Conservation (phyloP, 2,888 invertebrate genomes). For the Cataglyphis albicans region DNA sequence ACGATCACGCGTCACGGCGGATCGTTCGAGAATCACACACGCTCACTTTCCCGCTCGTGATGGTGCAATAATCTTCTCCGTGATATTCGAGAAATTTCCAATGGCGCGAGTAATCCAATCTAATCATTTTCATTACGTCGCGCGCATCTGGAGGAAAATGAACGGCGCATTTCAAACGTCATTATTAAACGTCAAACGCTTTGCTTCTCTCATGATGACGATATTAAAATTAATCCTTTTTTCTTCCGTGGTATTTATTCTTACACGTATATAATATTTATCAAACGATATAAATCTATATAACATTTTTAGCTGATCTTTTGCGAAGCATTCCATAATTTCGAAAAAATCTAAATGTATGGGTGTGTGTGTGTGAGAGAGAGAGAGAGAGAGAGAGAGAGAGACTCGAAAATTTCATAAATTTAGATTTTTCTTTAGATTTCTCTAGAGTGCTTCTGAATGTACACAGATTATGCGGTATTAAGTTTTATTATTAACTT, state of each 20-base stretch:
- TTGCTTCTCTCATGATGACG: too few species aligned
- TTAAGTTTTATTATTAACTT: neutral
- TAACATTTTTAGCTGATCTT: neutral
- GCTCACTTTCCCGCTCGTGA: neutral
- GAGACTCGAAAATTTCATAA: neutral
- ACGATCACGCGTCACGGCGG: neutral
- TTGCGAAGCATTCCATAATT: neutral
- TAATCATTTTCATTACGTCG: neutral
- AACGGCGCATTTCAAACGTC: neutral
- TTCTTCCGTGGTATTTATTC: neutral
- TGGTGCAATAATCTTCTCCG: too few species aligned
- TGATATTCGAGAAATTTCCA: slow-evolving; percentile 11
- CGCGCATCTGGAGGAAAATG: neutral
- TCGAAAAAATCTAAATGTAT: neutral
- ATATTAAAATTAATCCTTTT: neutral
- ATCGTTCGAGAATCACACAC: neutral
- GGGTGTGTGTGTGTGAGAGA: too few species aligned
- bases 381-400: too few species aligned
- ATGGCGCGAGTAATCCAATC: neutral
- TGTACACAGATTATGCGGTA: neutral
- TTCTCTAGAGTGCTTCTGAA: neutral
- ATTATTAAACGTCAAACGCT: neutral
- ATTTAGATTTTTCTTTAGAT: neutral
- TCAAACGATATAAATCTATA: neutral
- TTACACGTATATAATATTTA: neutral